phyloP scores from a whole-genome alignment of 2,113 vertebrate genomes.

The Ammodytes dubius region DNA sequence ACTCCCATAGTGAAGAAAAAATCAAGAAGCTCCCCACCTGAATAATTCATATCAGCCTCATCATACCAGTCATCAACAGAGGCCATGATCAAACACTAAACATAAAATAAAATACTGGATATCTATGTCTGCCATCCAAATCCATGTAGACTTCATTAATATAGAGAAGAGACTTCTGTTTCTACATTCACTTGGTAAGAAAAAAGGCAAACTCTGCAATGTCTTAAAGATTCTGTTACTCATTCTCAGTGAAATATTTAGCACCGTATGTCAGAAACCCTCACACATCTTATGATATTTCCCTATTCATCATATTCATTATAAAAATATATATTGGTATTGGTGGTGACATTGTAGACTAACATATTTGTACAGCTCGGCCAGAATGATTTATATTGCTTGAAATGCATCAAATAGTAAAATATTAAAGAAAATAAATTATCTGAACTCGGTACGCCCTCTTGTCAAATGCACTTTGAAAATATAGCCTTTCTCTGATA shows the following conservation, averaged over 20 bases:
- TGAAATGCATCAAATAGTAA: conserved; percentile 3
- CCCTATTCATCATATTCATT: conserved; percentile 43
- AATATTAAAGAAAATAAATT: conserved; percentile 19
- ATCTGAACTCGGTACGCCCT: not conserved
- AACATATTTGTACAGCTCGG: conserved; percentile 3
- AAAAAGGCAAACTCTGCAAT: conserved; percentile 17
- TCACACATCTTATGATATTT: conserved; percentile 43
- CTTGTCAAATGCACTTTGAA: not conserved
- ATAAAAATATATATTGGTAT: conserved; percentile 17
- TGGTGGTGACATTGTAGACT: conserved; percentile 15
- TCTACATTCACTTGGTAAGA: conserved; percentile 6
- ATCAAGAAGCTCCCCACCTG: conserved; percentile 61
- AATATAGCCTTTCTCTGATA: not conserved
- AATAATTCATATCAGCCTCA: conserved; percentile 73
- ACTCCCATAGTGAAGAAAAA: conserved; percentile 47
- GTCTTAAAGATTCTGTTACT: conserved; percentile 51
- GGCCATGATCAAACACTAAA: conserved; percentile 65
- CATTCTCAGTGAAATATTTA: conserved; percentile 58
- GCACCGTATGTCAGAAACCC: conserved; percentile 35
- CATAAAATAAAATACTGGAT: conserved; percentile 54
- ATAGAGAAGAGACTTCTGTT: conserved; percentile 43
- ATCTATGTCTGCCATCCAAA: conserved; percentile 53
- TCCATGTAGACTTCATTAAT: conserved; percentile 63
- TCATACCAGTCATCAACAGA: conserved; percentile 53
- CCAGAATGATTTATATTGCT: conserved; percentile 21